Percentiles rank a stretch among this genome's conserved stretches.
Conservation (phyloP, 1,140 invertebrate genomes). For the honey bee (Apis mellifera) region Amel_HAv3.1 CM009936.2:6260001-6260500, state of each 20-base stretch:
- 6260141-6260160: not conserved
- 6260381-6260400: not conserved
- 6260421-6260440: not conserved
- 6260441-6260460: not conserved
- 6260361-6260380: not conserved
- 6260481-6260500: not conserved
- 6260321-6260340: not conserved
- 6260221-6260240: not conserved
- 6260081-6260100: not conserved
- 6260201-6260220: not conserved
- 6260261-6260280: not conserved
- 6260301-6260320: not conserved
- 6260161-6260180: constrained; percentile 31
- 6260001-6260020: constrained; percentile 63
- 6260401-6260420: not conserved
- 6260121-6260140: constrained; percentile 22
- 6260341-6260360: not conserved
- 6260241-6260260: not conserved
- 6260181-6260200: constrained; percentile 5
- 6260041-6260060: constrained; percentile 31
- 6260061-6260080: not conserved
- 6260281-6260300: no score
- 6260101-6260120: constrained; percentile 2
- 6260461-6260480: not conserved
- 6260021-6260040: constrained; percentile 12